Evolutionary conservation across 2,113 vertebrate genomes (phyloP).

Genomic region (Fulica atra): DNA sequence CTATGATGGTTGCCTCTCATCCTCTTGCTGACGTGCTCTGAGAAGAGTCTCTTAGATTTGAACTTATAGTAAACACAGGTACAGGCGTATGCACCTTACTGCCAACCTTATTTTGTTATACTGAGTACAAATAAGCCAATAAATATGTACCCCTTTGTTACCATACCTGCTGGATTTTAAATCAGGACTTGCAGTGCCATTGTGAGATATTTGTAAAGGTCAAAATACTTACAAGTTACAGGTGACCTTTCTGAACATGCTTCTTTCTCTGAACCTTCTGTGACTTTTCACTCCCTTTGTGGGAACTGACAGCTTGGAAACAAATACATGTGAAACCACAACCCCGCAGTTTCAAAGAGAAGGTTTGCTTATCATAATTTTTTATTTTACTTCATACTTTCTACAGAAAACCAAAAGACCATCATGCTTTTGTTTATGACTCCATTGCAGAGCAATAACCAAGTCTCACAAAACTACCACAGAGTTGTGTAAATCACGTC

Average conservation of each 20-base stretch:
- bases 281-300: not conserved
- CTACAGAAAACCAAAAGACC: not conserved
- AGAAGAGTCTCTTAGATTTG: not conserved
- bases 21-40: not conserved
- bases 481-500: not conserved
- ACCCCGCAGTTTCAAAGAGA: not conserved
- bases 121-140: not conserved
- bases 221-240: not conserved
- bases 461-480: not conserved
- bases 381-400: not conserved
- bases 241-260: not conserved
- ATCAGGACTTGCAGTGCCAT: not conserved
- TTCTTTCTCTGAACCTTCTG: not conserved
- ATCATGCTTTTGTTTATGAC: not conserved
- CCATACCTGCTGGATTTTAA: not conserved
- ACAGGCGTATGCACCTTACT: not conserved
- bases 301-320: not conserved
- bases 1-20: not conserved
- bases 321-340: not conserved
- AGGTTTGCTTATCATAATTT: not conserved
- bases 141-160: not conserved
- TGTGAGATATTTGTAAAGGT: not conserved
- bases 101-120: not conserved
- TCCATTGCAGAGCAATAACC: not conserved
- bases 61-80: not conserved